Conservation (phyloP, 1,140 invertebrate genomes). For the Drosophila bocki region DNA sequence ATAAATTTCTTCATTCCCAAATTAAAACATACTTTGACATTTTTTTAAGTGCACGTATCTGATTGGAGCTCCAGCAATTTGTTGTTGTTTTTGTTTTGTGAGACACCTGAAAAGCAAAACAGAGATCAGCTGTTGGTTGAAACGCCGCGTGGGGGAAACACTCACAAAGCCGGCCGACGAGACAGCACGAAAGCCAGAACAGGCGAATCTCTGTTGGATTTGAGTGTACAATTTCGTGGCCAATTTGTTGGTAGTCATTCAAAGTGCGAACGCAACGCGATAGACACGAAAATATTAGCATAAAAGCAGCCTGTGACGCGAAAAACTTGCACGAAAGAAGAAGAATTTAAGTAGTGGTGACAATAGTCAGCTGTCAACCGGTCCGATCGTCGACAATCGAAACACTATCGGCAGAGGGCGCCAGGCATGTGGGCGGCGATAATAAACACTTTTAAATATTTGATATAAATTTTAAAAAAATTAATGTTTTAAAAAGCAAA, state of each 20-base stretch:
- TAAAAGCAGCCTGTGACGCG: background rate
- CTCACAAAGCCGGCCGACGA: background rate
- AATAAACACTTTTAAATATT: background rate
- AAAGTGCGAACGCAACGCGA: conserved; percentile 4
- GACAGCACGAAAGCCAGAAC: background rate
- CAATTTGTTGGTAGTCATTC: conserved; percentile 14
- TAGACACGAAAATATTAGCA: background rate
- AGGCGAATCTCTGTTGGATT: background rate
- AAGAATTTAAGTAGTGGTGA: background rate
- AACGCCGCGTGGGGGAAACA: background rate
- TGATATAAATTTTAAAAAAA: too few species aligned
- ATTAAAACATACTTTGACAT: conserved; percentile 6
- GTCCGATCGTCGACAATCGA: background rate
- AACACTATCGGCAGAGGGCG: background rate
- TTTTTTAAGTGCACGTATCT: conserved; percentile 1
- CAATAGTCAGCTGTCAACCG: background rate
- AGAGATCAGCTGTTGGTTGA: conserved; percentile 4
- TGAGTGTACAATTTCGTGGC: background rate
- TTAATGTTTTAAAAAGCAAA: background rate
- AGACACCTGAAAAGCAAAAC: conserved; percentile 14
- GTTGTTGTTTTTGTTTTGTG: conserved; percentile 2
- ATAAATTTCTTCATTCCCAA: background rate
- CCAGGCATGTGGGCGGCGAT: background rate
- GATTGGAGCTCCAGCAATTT: background rate
- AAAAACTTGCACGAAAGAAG: conserved; percentile 7